phyloP scores from a whole-genome alignment of 2,797 vertebrate genomes.

The Parauchenoglanis punctatus region DNA sequence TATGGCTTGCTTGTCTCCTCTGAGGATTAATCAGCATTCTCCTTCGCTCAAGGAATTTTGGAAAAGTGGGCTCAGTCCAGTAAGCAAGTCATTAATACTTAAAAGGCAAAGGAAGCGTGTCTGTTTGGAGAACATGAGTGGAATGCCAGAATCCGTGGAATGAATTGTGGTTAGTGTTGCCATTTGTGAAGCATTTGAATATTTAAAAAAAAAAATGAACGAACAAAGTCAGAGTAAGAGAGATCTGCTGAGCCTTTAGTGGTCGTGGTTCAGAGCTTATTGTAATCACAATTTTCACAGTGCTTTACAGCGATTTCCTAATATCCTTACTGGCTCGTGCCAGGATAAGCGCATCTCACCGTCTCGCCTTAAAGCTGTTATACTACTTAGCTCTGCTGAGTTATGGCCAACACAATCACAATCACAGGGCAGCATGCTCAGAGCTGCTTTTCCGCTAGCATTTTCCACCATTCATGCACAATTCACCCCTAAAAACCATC shows the following conservation, averaged over 20 bases:
- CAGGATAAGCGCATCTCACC: conserved; percentile 79
- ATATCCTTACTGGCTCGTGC: conserved; percentile 79
- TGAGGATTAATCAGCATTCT: conserved; percentile 52
- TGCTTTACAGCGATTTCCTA: conserved; percentile 80
- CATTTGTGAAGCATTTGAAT: conserved; percentile 48
- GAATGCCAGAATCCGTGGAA: conserved; percentile 45
- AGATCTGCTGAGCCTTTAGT: conserved; percentile 67
- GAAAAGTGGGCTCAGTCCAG: conserved; percentile 51
- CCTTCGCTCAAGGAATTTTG: conserved; percentile 51
- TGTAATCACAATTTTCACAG: conserved; percentile 80
- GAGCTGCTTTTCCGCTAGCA: conserved; percentile 70
- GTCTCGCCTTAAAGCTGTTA: conserved; percentile 78
- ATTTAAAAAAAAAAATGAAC: conserved; percentile 40
- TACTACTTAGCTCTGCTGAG: conserved; percentile 70
- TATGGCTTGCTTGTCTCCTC: conserved; percentile 47
- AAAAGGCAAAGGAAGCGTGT: conserved; percentile 53
- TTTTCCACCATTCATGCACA: conserved; percentile 52
- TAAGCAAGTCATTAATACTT: conserved; percentile 53
- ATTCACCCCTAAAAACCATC: conserved; percentile 53
- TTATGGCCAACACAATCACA: conserved; percentile 72
- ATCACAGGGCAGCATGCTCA: conserved; percentile 72
- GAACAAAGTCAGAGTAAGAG: conserved; percentile 37
- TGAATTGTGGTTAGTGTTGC: conserved; percentile 40
- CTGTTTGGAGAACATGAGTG: conserved; percentile 48
- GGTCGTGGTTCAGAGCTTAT: conserved; percentile 72